Base-by-base conservation (phyloP, 2,113 vertebrate species). In the Protobothrops mucrosquamatus region DNA sequence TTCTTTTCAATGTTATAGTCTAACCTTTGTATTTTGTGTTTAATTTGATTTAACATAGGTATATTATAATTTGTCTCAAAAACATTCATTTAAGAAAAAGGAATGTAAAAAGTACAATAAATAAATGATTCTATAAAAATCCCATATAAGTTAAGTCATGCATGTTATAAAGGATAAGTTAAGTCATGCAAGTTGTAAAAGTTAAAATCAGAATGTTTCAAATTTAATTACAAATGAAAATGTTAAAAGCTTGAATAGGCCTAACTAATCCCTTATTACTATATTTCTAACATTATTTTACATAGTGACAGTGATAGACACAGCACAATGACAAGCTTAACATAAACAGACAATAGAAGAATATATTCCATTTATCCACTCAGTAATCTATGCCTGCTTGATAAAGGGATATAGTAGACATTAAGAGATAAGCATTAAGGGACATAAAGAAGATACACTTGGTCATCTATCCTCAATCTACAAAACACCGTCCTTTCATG, bases 181-280 rank as follows among this genome's bases (percentile, higher is more conserved):
- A 74, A 74, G 6, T 20, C 6, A 81, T 81, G n/a, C 6, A 20
- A 56, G 26, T 87, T 92, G 34, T 18, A 89, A 56, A 55, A 43
- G 2, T 54, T 64, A 69, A 92, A 89, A 89, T 85, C 87, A 85
- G n/a, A 55, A 85, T 56, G 46, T 22, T 34, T 89, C 29, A 85
- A 24, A 56, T 57, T 89, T 52, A 89, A 74, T 26, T 89, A 39
- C 51, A 51, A 92, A 89, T 81, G 57, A n/a, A 74, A 91, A 91
- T 52, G 4, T 55, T 93, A 85, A 91, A 39, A 86, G 69, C 92
- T 92, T 94, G 56, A 86, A 92, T 90, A 48, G 14, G 85, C 9
- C 91, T 94, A 93, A 91, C 94, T 18, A 26, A 91, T 91, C 85
- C 81, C 87, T 20, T 57, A 95, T 95, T 91, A 52, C 59, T 91